These are phyloP conservation scores for Drosophila quinaria DNA, from an alignment of 2,888 invertebrate genomes.

Conservation along the genomic window DNA sequence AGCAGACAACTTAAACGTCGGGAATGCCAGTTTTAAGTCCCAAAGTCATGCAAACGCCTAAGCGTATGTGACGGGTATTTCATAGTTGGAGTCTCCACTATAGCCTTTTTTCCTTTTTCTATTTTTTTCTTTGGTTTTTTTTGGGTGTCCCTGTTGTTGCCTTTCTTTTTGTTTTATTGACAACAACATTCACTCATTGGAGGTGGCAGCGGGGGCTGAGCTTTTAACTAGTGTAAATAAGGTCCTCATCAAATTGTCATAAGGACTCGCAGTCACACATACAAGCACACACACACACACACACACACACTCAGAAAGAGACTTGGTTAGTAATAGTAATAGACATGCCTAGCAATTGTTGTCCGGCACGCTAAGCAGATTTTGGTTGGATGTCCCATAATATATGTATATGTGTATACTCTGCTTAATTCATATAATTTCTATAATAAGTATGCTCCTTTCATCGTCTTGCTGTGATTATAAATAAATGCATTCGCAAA, in stretches of 20 bases:
- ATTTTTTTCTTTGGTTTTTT: constrained; percentile 35
- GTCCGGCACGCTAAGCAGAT: constrained; percentile 58
- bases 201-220: constrained; percentile 49
- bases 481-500: too few relatives aligned
- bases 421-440: constrained; percentile 16
- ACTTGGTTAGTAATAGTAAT: constrained; percentile 50
- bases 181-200: constrained; percentile 22
- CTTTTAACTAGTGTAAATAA: constrained; percentile 84
- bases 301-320: constrained; percentile 2
- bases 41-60: too few relatives aligned
- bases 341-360: constrained; percentile 66
- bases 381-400: neutral
- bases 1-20: too few relatives aligned
- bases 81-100: too few relatives aligned
- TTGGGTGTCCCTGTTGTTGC: constrained; percentile 38
- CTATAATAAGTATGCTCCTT: too few relatives aligned
- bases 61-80: too few relatives aligned
- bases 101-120: constrained; percentile 8
- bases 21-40: too few relatives aligned
- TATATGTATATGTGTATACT: constrained; percentile 16
- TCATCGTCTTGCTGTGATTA: too few relatives aligned
- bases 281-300: constrained; percentile 37
- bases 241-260: constrained; percentile 83
- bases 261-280: constrained; percentile 69
- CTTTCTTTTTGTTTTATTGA: constrained; percentile 76